phyloP scores from a whole-genome alignment of 2,888 invertebrate species.

The Hirtodrosophila alboralis region DNA sequence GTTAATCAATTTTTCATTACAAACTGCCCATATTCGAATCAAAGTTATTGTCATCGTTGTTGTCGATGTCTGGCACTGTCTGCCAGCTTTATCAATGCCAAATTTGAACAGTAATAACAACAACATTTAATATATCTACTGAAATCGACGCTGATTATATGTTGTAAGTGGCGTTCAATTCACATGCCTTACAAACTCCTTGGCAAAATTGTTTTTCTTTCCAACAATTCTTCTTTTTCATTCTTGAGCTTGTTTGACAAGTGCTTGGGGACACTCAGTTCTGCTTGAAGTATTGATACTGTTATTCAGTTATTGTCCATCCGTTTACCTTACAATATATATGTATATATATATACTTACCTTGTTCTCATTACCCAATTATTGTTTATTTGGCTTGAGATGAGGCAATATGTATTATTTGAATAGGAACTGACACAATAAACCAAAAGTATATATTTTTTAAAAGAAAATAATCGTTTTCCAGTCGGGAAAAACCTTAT shows the following conservation, averaged over 20 bases:
- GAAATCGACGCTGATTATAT: conserved; percentile 54
- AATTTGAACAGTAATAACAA: conserved; percentile 40
- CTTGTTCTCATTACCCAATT: conserved; percentile 67
- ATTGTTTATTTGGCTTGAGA: conserved; percentile 18
- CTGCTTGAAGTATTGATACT: conserved; percentile 19
- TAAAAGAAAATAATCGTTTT: too few species aligned
- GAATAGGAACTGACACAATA: too few species aligned
- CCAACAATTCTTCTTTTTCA: conserved; percentile 24
- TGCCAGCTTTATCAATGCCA: conserved; percentile 71
- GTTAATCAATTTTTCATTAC: conserved; percentile 78
- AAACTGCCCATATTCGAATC: conserved; percentile 61
- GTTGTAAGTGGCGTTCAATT: conserved; percentile 53
- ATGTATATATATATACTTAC: too few species aligned
- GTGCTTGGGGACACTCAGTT: conserved; percentile 40
- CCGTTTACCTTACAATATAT: conserved; percentile 34
- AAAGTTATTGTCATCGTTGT: conserved; percentile 26
- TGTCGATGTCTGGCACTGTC: conserved; percentile 42
- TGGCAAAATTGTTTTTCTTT: conserved; percentile 1
- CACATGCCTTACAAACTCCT: conserved; percentile 26
- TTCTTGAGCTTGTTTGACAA: conserved; percentile 52
- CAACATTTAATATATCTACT: conserved; percentile 36
- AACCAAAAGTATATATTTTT: too few species aligned
- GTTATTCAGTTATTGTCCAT: conserved; percentile 13
- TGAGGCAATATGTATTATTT: neutral
- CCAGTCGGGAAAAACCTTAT: too few species aligned